Base-by-base conservation (phyloP, 2,797 vertebrate species). In the Anomalospiza imberbis region DNA sequence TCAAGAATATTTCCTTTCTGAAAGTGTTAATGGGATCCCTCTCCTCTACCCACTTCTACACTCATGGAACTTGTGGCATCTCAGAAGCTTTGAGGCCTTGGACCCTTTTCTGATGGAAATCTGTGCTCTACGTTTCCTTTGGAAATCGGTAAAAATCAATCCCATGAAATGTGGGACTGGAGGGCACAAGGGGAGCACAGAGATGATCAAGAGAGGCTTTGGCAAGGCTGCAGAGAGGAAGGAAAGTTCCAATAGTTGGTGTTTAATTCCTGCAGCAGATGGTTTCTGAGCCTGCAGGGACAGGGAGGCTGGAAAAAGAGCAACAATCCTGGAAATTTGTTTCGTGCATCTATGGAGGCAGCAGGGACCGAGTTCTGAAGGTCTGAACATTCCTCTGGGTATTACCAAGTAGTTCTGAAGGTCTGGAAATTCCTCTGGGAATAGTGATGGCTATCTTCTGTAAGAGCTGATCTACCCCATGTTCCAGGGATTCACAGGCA, bases 191-290 rank as follows among this genome's bases (percentile, higher is more conserved):
- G 20, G n/a, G 53, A 80, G 34, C 54, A 55, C 19, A 60, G 21
- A 57, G n/a, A 45, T 9, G 26, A 40, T 0, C 2, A 5, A 19
- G 16, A 60, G 26, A 70, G 20, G 34, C 0, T 0, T 2, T 12
- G 1, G 20, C 4, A 38, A 44, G 34, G 76, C 50, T 36, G 44
- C 22, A 31, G 0, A 58, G n/a, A 78, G 50, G 36, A 73, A 71
- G 17, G 65, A 42, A 29, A 78, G 47, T 80, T 72, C 12, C 22
- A 71, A 7, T 1, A 66, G 60, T 1, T 62, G 66, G 54, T 51
- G 63, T 48, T 91, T 29, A 32, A 65, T 18, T 88, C 54, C 83
- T 28, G 38, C 6, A 74, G 51, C 11, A 72, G 44, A 47, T 18
- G 57, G 40, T 32, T 72, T 67, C 55, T 48, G 60, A 38, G 44